Percentiles rank a stretch among this genome's conserved stretches.
Conservation (phyloP, 2,888 invertebrate species). For the Deilephila porcellus region DNA sequence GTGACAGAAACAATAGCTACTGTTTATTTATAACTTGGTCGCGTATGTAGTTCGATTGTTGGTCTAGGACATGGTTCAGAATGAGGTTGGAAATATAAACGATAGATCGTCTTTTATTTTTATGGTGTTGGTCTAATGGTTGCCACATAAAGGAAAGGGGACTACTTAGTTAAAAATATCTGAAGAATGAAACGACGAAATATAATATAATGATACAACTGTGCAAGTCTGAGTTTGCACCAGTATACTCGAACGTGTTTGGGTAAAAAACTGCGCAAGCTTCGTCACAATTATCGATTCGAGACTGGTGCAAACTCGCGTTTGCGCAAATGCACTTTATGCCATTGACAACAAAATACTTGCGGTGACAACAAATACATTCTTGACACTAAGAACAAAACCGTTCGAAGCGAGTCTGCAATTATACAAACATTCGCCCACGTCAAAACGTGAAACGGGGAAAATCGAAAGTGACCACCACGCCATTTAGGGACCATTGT, state of each 20-base stretch:
- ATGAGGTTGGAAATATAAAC: background rate
- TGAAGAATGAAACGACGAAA: too few relatives aligned
- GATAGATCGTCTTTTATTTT: too few relatives aligned
- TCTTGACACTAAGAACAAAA: background rate
- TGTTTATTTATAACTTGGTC: constrained; percentile 10
- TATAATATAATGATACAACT: too few relatives aligned
- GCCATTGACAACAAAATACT: background rate
- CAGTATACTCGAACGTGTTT: too few relatives aligned
- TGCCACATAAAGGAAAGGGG: too few relatives aligned
- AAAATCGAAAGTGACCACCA: constrained; percentile 51
- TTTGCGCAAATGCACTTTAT: too few relatives aligned
- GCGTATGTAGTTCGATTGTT: background rate
- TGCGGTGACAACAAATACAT: background rate
- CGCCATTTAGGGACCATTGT: constrained; percentile 28
- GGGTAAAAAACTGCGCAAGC: too few relatives aligned
- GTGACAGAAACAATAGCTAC: constrained; percentile 38
- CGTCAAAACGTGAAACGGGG: constrained; percentile 45
- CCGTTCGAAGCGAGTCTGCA: background rate
- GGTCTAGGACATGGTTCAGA: constrained; percentile 9
- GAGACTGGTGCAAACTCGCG: too few relatives aligned
- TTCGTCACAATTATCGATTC: too few relatives aligned
- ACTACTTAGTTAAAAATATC: too few relatives aligned
- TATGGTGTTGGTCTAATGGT: background rate
- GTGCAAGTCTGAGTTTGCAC: too few relatives aligned
- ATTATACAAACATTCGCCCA: constrained; percentile 41